Conservation (phyloP, 2,113 vertebrate genomes). For the Vombatus ursinus region DNA sequence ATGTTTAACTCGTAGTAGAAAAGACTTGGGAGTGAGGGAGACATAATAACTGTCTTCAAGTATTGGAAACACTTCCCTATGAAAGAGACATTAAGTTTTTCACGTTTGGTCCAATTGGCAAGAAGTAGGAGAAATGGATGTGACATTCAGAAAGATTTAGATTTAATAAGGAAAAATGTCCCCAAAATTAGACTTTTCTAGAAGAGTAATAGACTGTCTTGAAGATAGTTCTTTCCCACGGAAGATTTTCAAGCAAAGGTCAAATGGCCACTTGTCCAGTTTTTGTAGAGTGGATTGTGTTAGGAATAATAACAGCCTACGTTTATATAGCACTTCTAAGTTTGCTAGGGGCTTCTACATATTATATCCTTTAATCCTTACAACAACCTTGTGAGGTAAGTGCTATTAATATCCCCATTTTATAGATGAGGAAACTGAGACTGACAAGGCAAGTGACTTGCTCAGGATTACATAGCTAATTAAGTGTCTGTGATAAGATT, state of each 20-base stretch:
- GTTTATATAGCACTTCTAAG: neutral
- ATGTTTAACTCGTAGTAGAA: neutral
- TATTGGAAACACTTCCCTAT: neutral
- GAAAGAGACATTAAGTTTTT: neutral
- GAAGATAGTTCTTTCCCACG: neutral
- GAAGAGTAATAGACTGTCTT: neutral
- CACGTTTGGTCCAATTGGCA: neutral
- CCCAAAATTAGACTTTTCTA: neutral
- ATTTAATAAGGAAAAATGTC: neutral
- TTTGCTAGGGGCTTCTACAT: neutral
- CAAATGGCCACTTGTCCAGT: no score
- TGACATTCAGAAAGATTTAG: neutral
- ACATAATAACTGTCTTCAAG: neutral
- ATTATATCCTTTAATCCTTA: neutral
- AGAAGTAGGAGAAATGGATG: neutral
- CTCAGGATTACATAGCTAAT: neutral
- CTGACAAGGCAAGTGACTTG: neutral
- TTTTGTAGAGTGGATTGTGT: no score
- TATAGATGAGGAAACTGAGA: neutral
- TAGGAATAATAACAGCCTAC: no score
- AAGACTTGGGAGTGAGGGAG: neutral
- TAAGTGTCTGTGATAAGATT: neutral
- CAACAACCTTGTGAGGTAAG: neutral
- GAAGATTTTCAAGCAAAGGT: neutral
- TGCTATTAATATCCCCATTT: neutral